A percentile compares a stretch with the other conserved stretches of the same genome.
Conservation (phyloP, 2,113 vertebrate species). For the Speoplatyrhinus poulsoni region DNA sequence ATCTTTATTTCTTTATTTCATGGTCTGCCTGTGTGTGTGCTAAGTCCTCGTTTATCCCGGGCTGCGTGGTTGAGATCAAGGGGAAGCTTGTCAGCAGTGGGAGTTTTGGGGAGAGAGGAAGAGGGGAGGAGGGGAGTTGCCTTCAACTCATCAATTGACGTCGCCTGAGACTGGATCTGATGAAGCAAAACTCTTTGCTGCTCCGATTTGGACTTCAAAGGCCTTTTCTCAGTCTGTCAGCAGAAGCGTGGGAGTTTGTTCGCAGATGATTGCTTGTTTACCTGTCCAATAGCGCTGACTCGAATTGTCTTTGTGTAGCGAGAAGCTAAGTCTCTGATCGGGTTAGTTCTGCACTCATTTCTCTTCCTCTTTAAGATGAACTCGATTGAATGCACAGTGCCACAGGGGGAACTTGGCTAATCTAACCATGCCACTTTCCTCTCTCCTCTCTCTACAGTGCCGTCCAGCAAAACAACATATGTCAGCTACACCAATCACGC, state of each 20-base stretch:
- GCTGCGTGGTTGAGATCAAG: neutral
- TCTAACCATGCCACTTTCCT: slow-evolving; percentile 8
- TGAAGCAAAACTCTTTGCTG: slow-evolving; percentile 2
- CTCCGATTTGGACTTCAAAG: slow-evolving; percentile 11
- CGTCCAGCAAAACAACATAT: slow-evolving; percentile 91
- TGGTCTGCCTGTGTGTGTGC: no score
- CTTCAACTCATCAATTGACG: neutral
- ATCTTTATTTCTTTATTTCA: no score
- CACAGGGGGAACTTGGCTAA: neutral
- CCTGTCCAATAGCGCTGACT: slow-evolving; percentile 5
- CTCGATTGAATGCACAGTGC: neutral
- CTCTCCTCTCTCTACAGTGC: slow-evolving; percentile 73
- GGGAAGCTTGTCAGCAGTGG: neutral
- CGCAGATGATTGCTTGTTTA: slow-evolving; percentile 1
- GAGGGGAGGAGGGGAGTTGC: neutral
- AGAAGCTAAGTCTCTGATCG: neutral
- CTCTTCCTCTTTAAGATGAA: neutral
- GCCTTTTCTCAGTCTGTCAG: slow-evolving; percentile 1
- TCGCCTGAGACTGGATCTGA: neutral
- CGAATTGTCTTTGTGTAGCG: neutral
- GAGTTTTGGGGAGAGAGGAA: neutral
- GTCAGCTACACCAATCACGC: slow-evolving; percentile 97
- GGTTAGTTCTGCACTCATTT: neutral
- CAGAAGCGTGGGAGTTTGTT: slow-evolving; percentile 2
- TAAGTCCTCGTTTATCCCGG: no score